Base-by-base conservation (phyloP, 1,140 invertebrate species). In the Homalodisca vitripennis region DNA sequence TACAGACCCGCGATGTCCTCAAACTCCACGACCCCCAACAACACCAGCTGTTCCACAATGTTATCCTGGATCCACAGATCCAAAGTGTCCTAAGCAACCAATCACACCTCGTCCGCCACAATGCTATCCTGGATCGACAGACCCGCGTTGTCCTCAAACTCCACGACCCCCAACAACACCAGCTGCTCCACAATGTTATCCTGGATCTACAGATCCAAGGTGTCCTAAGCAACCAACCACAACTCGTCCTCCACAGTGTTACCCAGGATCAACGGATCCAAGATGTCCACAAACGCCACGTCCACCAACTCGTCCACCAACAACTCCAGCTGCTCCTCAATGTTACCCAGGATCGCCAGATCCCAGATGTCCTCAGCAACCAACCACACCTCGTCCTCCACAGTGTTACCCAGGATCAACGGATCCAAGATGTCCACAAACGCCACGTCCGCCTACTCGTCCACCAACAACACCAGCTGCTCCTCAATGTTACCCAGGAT, bases 341-440 rank as follows among this genome's bases (percentile, higher is more conserved):
- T 80, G 80, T 60, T 73, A 72, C 30, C 74, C 74, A 27, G 79
- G 79, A 41, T 76, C 74, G 1, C 75, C 53, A 1, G 80, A 82
- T 72, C 75, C 74, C 14, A 60, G 73, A 57, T 78, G 73, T 69
- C 79, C 78, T 26, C 75, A 73, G 74, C 73, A 77, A 32, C 55
- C 71, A 31, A 63, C 69, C 29, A 27, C 68, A 53, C n/a, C n/a
- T n/a, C n/a, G n/a, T n/a, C n/a, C n/a, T n/a, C n/a, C n/a, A n/a
- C n/a, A n/a, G n/a, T n/a, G n/a, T n/a, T n/a, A n/a, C n/a, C n/a
- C n/a, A n/a, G n/a, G n/a, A n/a, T n/a, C n/a, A n/a, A n/a, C n/a
- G n/a, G n/a, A n/a, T n/a, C n/a, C n/a, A n/a, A n/a, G n/a, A n/a
- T n/a, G n/a, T n/a, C n/a, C n/a, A n/a, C n/a, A n/a, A n/a, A n/a